Evolutionary conservation across 2,113 vertebrate genomes (phyloP).

Genomic region (Syngnathus floridae): DNA sequence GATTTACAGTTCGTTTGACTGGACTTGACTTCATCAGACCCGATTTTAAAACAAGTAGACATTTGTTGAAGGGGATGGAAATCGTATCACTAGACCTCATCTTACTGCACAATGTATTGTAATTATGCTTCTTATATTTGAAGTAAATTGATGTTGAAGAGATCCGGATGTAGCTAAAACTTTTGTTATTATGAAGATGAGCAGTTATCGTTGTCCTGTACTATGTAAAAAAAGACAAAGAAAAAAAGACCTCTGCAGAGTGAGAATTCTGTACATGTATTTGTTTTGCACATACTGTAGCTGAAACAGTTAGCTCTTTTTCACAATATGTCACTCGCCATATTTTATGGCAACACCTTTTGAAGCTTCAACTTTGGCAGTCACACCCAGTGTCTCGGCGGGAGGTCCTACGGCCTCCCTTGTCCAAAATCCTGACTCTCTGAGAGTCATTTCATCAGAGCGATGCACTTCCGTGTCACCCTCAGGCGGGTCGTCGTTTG

Average conservation of each 20-base stretch:
- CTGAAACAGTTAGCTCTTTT: constrained; percentile 55
- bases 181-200: constrained; percentile 64
- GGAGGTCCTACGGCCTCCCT: constrained; percentile 44
- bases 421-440: constrained; percentile 44
- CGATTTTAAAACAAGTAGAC: constrained; percentile 49
- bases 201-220: constrained; percentile 57
- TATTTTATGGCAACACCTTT: constrained; percentile 59
- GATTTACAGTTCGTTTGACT: constrained; percentile 54
- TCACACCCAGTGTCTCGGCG: constrained; percentile 52
- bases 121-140: constrained; percentile 54
- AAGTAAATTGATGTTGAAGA: constrained; percentile 65
- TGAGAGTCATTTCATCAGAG: constrained; percentile 35
- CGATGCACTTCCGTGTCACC: constrained; percentile 40
- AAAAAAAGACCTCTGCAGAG: constrained; percentile 49
- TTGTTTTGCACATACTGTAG: constrained; percentile 60
- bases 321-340: constrained; percentile 61
- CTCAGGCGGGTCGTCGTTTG: constrained; percentile 50
- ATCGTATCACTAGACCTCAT: constrained; percentile 54
- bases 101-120: constrained; percentile 57
- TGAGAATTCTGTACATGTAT: constrained; percentile 65
- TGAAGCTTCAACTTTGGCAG: constrained; percentile 68
- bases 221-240: constrained; percentile 66
- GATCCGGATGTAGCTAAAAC: constrained; percentile 66
- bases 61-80: constrained; percentile 38
- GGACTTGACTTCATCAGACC: constrained; percentile 42